Evolutionary conservation across 1,140 invertebrate genomes (phyloP), one percentile per base, ranked within the genome.

Genomic region (Marisa cornuarietis): DNA sequence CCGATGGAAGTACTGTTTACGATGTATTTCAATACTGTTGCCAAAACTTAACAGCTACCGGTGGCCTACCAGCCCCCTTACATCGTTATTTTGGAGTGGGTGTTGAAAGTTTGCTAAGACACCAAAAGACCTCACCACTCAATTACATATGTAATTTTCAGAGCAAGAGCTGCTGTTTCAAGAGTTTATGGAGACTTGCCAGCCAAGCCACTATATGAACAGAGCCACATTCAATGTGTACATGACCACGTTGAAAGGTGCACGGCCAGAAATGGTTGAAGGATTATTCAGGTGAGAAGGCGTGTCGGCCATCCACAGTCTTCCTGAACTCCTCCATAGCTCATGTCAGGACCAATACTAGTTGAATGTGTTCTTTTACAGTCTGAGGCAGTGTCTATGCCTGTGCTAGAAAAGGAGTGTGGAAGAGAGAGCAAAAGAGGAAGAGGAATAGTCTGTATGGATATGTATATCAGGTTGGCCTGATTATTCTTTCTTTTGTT

Each of bases 161-260:
- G 91, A 92, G 78, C 91, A 91, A 87, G 90, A 90, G 72, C 68
- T 89, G 69, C 72, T 91, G n/a, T 91, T 88, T 83, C 73, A 83
- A 75, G 91, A 91, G 80, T 91, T 89, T 81, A 85, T 89, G 63
- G 82, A 85, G 10, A 76, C 78, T 13, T 85, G 88, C 61, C 79
- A 87, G 24, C 91, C 91, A 4, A 90, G 85, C 76, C 76, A 83
- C n/a, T 82, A 84, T 14, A 89, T 92, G 89, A 91, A 90, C 76
- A 81, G 82, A 62, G 65, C 71, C 51, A 79, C 84, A 8, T 92
- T 92, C 81, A 75, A 75, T 51, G 80, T 84, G 18, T 89, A 89
- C 76, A 90, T 92, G 84, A 87, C 76, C 13, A 78, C 78, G 4
- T 75, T 82, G 26, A 88, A 91, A 78, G 89, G 91, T 18, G 86